Percentiles rank a stretch among this genome's conserved stretches.
phyloP scores from a whole-genome alignment of 2,113 vertebrate genomes.

The Ranitomeya variabilis region DNA sequence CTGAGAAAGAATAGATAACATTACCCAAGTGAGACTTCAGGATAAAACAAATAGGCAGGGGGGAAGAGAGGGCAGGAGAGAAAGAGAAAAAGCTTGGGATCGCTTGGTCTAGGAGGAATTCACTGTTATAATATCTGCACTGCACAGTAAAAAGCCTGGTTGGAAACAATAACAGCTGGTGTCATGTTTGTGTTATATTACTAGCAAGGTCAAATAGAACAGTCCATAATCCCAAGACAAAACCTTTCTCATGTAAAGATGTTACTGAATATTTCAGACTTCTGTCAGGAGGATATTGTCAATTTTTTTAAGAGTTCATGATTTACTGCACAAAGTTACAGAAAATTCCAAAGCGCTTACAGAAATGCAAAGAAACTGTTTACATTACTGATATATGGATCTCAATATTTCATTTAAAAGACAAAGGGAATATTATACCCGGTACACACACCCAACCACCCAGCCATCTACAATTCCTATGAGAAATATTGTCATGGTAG shows the following conservation, averaged over 20 bases:
- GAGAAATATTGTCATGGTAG: no score
- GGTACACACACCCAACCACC: no score
- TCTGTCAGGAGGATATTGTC: not conserved
- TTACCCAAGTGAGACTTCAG: slow-evolving; percentile 47
- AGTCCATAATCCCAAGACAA: slow-evolving; percentile 20
- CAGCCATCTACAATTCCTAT: no score
- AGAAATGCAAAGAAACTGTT: not conserved
- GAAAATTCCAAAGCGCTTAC: not conserved
- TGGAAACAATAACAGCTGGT: slow-evolving; percentile 6
- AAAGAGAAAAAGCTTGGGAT: not conserved
- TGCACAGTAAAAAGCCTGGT: slow-evolving; percentile 27
- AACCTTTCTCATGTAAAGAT: slow-evolving; percentile 15
- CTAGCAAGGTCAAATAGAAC: slow-evolving; percentile 38
- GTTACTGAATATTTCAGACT: slow-evolving; percentile 29
- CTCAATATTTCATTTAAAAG: not conserved
- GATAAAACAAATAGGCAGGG: slow-evolving; percentile 35
- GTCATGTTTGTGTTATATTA: slow-evolving; percentile 37
- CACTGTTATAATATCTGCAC: not conserved
- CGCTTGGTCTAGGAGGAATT: slow-evolving; percentile 36
- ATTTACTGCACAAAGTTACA: not conserved
- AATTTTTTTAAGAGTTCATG: not conserved
- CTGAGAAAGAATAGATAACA: slow-evolving; percentile 50
- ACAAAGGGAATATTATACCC: not conserved
- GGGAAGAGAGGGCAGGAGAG: not conserved
- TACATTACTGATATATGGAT: not conserved